These are phyloP conservation scores for Enteromius argenteus DNA, from an alignment of 2,797 vertebrate genomes.

Conservation along the genomic window DNA sequence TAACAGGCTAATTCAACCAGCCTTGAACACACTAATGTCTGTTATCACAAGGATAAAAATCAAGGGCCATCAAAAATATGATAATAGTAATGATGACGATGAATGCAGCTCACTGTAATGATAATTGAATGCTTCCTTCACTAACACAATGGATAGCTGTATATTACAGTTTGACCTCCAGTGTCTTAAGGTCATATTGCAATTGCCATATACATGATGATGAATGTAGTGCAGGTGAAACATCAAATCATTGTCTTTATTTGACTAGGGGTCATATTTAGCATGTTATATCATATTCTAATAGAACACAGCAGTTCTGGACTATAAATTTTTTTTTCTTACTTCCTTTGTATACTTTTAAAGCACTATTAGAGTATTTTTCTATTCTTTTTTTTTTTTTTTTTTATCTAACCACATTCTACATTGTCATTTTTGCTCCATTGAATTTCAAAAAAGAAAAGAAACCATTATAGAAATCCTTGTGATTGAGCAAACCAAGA, in stretches of 20 bases:
- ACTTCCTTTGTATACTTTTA: neutral
- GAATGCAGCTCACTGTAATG: neutral
- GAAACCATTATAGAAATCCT: neutral
- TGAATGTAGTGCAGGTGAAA: neutral
- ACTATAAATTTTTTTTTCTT: neutral
- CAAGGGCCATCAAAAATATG: constrained; percentile 36
- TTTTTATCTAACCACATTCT: neutral
- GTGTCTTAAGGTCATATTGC: constrained; percentile 1
- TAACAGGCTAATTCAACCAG: constrained; percentile 50
- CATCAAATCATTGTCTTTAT: neutral
- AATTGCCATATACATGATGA: neutral
- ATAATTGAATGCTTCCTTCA: constrained; percentile 16
- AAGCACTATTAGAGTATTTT: neutral
- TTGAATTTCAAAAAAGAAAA: neutral
- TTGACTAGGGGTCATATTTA: neutral
- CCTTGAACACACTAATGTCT: constrained; percentile 32
- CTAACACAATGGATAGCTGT: neutral
- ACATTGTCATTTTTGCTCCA: neutral
- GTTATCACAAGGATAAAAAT: constrained; percentile 45
- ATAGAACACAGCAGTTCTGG: neutral
- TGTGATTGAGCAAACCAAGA: neutral
- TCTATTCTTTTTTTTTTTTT: too few relatives aligned
- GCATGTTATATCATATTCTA: neutral
- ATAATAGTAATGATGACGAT: constrained; percentile 43
- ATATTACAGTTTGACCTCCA: constrained; percentile 19